Evolutionary conservation across 2,113 vertebrate genomes (phyloP), one percentile per base, ranked within the genome.

Genomic region (Lasiurus borealis): DNA sequence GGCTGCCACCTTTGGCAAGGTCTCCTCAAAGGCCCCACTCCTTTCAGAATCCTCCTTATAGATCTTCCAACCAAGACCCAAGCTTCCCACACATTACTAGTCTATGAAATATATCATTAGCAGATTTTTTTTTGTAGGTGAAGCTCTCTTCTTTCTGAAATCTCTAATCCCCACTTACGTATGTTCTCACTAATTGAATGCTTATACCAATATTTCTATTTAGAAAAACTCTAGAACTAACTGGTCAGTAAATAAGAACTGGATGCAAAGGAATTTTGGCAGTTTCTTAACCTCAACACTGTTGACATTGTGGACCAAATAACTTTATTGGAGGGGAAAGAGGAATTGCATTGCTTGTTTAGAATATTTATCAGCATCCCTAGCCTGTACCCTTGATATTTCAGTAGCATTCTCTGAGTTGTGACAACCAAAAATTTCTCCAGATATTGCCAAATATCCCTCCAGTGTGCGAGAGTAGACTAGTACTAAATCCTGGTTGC

Each of bases 141-240:
- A 62, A 73, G 13, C 13, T 82, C 95, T 81, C 16, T 69, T 93
- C 54, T 36, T 89, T 71, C 36, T 77, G 57, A 85, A 92, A 80
- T 59, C 16, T 46, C 68, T 83, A 48, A 85, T 86, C 8, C 16
- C 27, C 40, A 2, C 3, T 80, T 76, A 76, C 48, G 9, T 21
- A 48, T 93, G 4, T 57, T 82, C 29, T 57, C 25, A 83, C 40
- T 80, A 69, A n/a, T 15, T 19, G 25, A 57, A 57, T 27, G 12
- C 31, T 88, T 73, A 34, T 4, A 16, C 10, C 29, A 71, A 15
- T 57, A 36, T 72, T 88, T 84, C 52, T 90, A 34, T 16, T 86
- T 77, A 95, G 46, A 48, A 1, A 29, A 44, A 40, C 62, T 92
- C 2, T 46, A 88, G 36, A 88, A 85, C 1, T 36, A 80, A 81